Base-by-base conservation (phyloP, 2,888 invertebrate species). In the Nomada flava region DNA sequence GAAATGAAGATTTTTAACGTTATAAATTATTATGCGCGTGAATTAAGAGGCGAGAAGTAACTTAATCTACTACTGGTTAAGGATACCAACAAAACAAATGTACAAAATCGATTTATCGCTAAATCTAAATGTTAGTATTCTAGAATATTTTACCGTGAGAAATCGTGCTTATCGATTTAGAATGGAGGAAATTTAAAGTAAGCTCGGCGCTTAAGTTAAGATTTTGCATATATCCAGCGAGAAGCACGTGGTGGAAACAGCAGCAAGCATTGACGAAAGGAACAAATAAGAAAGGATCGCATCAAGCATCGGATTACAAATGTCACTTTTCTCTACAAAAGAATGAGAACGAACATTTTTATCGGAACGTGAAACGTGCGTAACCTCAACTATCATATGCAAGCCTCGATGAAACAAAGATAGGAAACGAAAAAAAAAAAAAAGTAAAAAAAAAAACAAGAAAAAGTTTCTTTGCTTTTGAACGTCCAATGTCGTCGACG, bases 31-130 rank as follows among this genome's bases (percentile, higher is more conserved):
- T 91, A 88, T 88, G 80, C 73, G 88, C 85, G 85, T 65, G 79
- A 79, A 83, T 87, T 85, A 88, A 72, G 79, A 69, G 72, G 72
- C 76, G 86, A 79, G 74, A 55, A 76, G 60, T 89, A 88, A 86
- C 71, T 87, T 88, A 88, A 89, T 87, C 89, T 87, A 88, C 83
- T 74, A 62, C n/a, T 74, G 74, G 80, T 79, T 84, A 81, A 87
- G 86, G 82, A 90, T 88, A 91, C 89, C 90, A 86, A 91, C 89
- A 87, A 90, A 89, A 91, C 89, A 89, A 93, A 93, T 93, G 93
- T 93, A 93, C 93, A 93, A 93, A 92, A 90, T 91, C 90, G 89
- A 91, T 88, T 92, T 92, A 92, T 90, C 85, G 87, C 90, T 92
- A 91, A 92, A 92, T 91, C 88, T 91, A 91, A 92, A 92, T 92